Base-by-base conservation (phyloP, 1,140 invertebrate genomes). In the Pemphigus obesinymphae region DNA sequence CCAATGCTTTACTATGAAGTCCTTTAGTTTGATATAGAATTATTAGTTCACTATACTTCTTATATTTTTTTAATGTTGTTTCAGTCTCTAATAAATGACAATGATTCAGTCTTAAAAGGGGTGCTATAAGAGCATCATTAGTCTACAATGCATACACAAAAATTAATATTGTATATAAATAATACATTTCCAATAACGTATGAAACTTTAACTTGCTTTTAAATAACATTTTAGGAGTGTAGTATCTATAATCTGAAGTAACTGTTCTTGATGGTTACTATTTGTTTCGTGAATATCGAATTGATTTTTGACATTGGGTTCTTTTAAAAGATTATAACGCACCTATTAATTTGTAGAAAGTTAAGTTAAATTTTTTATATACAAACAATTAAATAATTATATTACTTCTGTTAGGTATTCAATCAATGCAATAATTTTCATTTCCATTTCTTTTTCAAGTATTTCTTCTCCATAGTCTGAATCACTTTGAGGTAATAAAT, bases 141-240 rank as follows among this genome's bases (percentile, higher is more conserved):
- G 95, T 98, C 92, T 97, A 86, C 48, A 73, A 88, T 37, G 29
- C 13, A 88, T 37, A 37, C 13, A 29, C 50, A 83, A 66, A 31
- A 53, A n/a, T 23, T 63, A 40, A 63, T 43, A 43, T 48, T 23
- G 68, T 76, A 26, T 37, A 70, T 50, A 43, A n/a, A 10, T 50
- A 40, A 43, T 73, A 26, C 13, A 66, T 61, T 53, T 34, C n/a
- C 29, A 26, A 70, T 82, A 50, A 37, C 6, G 13, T 43, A 34
- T 3, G 34, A 37, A 58, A 0, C 2, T 17, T 10, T 37, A 45
- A 83, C 53, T 85, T 88, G 95, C 94, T 90, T 96, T 92, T 72
- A 99, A 89, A 88, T 98, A 99, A 87, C 97, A 98, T 87, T 99
- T 99, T 0, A 99, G 88, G 63, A 99, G 87, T 1, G 97, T 98